Evolutionary conservation across 64 coral and sea anemone genomes (phyloP), one percentile per base, ranked within the genome.

Genomic region (Actinia equina): DNA sequence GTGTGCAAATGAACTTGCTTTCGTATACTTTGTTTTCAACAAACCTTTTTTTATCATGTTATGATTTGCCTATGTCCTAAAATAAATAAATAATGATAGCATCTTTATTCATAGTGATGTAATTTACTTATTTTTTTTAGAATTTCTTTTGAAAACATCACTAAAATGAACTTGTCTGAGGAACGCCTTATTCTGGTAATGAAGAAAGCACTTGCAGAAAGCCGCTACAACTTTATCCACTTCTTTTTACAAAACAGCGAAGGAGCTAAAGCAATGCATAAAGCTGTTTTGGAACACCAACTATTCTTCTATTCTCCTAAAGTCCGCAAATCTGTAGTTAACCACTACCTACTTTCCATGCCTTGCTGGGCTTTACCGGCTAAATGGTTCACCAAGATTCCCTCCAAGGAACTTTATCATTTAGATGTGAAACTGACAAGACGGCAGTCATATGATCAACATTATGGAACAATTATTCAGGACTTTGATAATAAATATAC

Each of bases 291-390:
- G 81, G 97, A 99, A 65, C 93, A 99, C 46, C 93, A 99, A 80
- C 57, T 99, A 6, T 99, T 99, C 84, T 99, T 93, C 83, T 99
- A 91, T 83, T 95, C 93, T 20, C 89, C 88, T 83, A 99, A 99
- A 82, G 93, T 99, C 26, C 93, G 91, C 16, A 89, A 93, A 23
- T 95, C 93, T 93, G 97, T 99, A 45, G 83, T 95, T 44, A 89
- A 99, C 45, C 97, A 99, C 51, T 99, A 95, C 51, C 86, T 99
- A 44, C 86, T 99, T 17, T 86, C 97, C 10, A 89, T 95, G 26
- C 97, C 97, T 11, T 99, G 97, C 86, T 99, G 97, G 97, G 97
- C 97, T 6, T 90, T 92, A 77, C 97, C 97, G 54, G 93, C 97
- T 13, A 99, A 99, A 85, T 99, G 97, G 97, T 88, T 99, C 14